Percentiles rank a stretch among this genome's conserved stretches.
phyloP scores from a whole-genome alignment of 2,113 vertebrate species.

The Candoia aspera region DNA sequence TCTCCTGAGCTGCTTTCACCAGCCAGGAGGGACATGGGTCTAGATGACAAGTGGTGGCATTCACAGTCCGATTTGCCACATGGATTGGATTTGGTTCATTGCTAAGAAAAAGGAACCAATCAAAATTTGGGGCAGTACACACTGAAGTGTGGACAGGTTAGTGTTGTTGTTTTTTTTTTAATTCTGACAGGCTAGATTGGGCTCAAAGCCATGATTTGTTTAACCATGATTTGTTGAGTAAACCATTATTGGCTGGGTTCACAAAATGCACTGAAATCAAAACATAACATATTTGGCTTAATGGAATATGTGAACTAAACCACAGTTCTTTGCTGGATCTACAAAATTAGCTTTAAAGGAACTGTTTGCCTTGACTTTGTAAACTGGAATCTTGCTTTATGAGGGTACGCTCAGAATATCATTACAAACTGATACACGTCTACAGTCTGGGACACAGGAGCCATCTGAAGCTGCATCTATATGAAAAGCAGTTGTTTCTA shows the following conservation, averaged over 20 bases:
- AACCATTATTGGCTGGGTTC: not conserved
- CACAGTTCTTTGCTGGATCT: not conserved
- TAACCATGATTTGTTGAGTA: not conserved
- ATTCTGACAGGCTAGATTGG: not conserved
- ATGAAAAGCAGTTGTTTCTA: not conserved
- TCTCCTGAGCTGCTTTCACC: too few species aligned
- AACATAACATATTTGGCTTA: not conserved
- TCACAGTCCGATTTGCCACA: too few species aligned
- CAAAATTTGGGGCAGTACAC: not conserved
- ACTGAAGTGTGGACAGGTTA: not conserved
- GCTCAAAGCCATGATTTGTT: not conserved
- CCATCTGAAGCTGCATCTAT: not conserved
- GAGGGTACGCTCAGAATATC: not conserved
- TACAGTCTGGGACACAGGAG: not conserved
- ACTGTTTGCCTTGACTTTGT: not conserved
- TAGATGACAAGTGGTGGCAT: too few species aligned
- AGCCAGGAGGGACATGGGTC: too few species aligned
- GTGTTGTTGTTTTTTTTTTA: not conserved
- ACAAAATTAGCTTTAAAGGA: not conserved
- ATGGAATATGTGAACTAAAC: not conserved
- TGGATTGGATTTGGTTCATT: not conserved
- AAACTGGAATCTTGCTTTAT: not conserved
- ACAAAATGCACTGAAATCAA: not conserved
- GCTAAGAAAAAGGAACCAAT: not conserved
- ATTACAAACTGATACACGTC: not conserved